These are phyloP conservation scores for Griposia aprilina DNA, from an alignment of 2,888 invertebrate species.

Conservation along the genomic window DNA sequence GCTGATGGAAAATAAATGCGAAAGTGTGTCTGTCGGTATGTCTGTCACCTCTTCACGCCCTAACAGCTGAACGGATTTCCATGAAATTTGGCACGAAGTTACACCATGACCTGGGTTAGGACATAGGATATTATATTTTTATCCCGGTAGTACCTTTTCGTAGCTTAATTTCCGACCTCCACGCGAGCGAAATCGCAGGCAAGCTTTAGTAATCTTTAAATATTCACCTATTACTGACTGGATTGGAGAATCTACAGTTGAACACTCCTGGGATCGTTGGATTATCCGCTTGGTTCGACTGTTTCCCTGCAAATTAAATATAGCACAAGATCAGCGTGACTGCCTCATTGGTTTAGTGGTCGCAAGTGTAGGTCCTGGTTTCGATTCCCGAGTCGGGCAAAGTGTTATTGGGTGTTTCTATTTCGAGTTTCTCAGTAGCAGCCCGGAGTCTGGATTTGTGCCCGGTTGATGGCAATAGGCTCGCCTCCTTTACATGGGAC, in stretches of 20 bases:
- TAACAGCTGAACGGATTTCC: too few species aligned
- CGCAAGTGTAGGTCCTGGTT: not conserved
- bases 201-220: not conserved
- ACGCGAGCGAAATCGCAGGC: not conserved
- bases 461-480: not conserved
- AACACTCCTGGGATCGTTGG: slow-evolving; percentile 95
- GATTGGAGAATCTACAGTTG: slow-evolving; percentile 96
- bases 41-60: too few species aligned
- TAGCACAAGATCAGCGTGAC: not conserved
- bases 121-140: not conserved
- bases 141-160: not conserved
- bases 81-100: too few species aligned
- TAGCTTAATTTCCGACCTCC: not conserved
- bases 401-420: not conserved
- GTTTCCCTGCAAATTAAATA: slow-evolving; percentile 75
- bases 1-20: too few species aligned
- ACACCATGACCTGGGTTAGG: too few species aligned
- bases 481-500: too few species aligned
- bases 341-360: not conserved
- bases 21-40: too few species aligned
- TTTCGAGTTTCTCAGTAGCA: not conserved
- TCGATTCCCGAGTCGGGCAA: not conserved
- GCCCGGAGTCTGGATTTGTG: not conserved
- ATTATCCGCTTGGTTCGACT: slow-evolving; percentile 77
- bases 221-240: slow-evolving; percentile 90